These are phyloP conservation scores for Heliconius melpomene DNA, from an alignment of 1,140 invertebrate genomes.

Conservation along the genomic window DNA sequence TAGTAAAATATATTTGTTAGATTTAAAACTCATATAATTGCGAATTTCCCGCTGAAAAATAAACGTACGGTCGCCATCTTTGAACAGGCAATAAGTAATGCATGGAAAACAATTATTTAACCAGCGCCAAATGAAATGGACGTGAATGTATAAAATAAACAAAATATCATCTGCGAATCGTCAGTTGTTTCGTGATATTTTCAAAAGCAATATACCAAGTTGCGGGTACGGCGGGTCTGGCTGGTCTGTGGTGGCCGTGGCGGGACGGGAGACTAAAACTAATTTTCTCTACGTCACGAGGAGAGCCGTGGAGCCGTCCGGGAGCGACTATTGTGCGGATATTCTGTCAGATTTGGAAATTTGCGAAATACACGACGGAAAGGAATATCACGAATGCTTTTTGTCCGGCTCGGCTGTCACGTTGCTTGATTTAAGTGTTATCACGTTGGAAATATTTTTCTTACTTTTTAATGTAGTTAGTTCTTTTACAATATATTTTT, in stretches of 20 bases:
- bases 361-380: conserved; percentile 42
- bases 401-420: conserved; percentile 28
- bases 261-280: conserved; percentile 64
- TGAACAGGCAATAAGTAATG: neutral
- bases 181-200: conserved; percentile 29
- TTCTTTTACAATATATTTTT: neutral
- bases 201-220: conserved; percentile 35
- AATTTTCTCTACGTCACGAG: conserved; percentile 69
- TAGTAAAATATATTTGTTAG: neutral
- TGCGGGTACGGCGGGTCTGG: conserved; percentile 22
- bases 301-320: conserved; percentile 46
- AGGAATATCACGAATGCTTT: conserved; percentile 44
- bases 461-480: neutral
- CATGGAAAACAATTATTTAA: neutral
- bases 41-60: neutral
- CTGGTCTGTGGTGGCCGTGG: conserved; percentile 51
- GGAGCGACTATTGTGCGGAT: conserved; percentile 48
- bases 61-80: neutral
- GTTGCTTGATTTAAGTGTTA: conserved; percentile 34
- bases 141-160: neutral
- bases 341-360: conserved; percentile 53
- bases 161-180: conserved; percentile 31
- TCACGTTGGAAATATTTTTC: neutral
- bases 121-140: neutral
- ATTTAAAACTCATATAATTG: neutral